Base-by-base conservation (phyloP, 2,797 vertebrate species). In the Lophius americanus region DNA sequence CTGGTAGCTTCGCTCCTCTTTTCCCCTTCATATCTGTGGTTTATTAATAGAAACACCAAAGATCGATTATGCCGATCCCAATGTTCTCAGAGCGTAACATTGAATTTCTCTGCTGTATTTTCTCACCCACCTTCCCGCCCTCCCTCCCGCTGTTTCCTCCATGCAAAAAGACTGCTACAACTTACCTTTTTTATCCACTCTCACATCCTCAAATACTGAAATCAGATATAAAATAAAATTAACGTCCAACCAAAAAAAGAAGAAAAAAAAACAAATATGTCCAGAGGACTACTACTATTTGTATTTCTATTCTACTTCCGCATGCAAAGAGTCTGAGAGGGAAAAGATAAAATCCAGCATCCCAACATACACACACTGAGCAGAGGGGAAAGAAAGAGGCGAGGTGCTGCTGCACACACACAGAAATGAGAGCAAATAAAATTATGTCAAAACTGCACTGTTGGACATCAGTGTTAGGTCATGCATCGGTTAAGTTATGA, bases 211-310 rank as follows among this genome's bases (percentile, higher is more conserved):
- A 91, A 75, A 70, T 92, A 94, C 94, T 95, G 93, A 92, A 94
- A 95, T 93, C 89, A 94, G 91, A 95, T 88, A 94, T 89, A 70
- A 93, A 91, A 88, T 88, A 58, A 91, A 84, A 93, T 90, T 91
- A 92, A 92, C 82, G 73, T 84, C 76, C 77, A 89, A 89, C 71
- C 73, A 54, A 88, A 75, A 78, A n/a, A 13, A 60, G 51, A 13
- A 60, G 51, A 37, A 38, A 66, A 58, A n/a, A 64, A 74, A 82
- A 50, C 67, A 85, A 66, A 36, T 59, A 69, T 23, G 52, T 65
- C 60, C 35, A 83, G 67, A 70, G 71, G 69, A 68, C 23, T 23
- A n/a, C n/a, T 23, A 23, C 23, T 23, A 23, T 23, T 23, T 23
- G 23, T 23, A 7, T 14, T 7, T 60, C 82, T 75, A 78, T 44